These are phyloP conservation scores for Drosophila stalkeri DNA, from an alignment of 2,888 invertebrate genomes.

Conservation along the genomic window DNA sequence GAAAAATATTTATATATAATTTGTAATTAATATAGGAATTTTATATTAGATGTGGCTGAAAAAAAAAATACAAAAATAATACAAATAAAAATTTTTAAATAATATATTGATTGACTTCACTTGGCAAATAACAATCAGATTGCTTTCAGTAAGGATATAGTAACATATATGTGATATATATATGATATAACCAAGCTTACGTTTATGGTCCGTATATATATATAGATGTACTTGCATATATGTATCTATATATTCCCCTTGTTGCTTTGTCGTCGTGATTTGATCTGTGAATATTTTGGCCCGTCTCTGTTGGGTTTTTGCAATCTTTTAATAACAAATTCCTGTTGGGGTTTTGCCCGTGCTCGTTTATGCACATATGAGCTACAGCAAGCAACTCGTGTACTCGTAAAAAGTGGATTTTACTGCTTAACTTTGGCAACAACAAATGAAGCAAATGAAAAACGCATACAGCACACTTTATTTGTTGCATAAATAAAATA, in stretches of 20 bases:
- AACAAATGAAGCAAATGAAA: slow-evolving; percentile 74
- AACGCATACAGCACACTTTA: slow-evolving; percentile 41
- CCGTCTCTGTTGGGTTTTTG: slow-evolving; percentile 41
- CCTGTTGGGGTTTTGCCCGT: slow-evolving; percentile 25
- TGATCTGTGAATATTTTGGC: slow-evolving; percentile 1
- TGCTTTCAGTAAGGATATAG: not conserved
- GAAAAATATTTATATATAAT: too few relatives aligned
- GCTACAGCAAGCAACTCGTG: slow-evolving; percentile 49
- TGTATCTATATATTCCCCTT: not conserved
- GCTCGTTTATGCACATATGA: slow-evolving; percentile 47
- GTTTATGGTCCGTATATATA: not conserved
- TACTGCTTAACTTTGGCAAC: slow-evolving; percentile 73
- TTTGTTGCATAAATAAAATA: slow-evolving; percentile 78
- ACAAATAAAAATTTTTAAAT: too few relatives aligned
- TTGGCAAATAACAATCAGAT: not conserved
- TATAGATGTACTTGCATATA: too few relatives aligned
- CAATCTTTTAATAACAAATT: slow-evolving; percentile 68
- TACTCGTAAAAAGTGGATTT: slow-evolving; percentile 78
- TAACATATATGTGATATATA: not conserved
- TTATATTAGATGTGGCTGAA: too few relatives aligned
- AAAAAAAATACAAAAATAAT: too few relatives aligned
- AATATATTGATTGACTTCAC: not conserved
- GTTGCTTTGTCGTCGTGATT: slow-evolving; percentile 15
- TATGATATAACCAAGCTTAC: not conserved
- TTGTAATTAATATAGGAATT: too few relatives aligned